phyloP scores from a whole-genome alignment of 2,113 vertebrate species.

The Arizona elegans region DNA sequence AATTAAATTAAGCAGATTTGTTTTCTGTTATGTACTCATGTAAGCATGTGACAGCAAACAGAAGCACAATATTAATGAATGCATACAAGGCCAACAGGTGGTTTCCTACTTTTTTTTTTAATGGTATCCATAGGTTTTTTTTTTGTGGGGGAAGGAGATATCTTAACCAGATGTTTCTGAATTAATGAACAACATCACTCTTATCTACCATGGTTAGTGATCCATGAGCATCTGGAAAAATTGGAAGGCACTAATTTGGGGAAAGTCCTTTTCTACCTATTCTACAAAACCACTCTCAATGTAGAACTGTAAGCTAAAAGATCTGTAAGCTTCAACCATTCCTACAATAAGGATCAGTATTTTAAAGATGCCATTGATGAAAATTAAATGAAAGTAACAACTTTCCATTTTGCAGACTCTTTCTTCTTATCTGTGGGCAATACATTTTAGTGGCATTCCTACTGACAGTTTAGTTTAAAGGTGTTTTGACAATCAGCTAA shows the following conservation, averaged over 20 bases:
- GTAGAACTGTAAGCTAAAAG: slow-evolving; percentile 2
- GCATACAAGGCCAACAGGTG: neutral
- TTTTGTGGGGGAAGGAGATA: neutral
- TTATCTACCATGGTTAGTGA: neutral
- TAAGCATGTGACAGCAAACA: neutral
- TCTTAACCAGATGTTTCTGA: neutral
- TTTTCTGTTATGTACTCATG: neutral
- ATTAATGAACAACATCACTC: neutral
- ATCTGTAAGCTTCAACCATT: slow-evolving; percentile 15
- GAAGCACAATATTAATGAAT: neutral
- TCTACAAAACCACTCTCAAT: slow-evolving; percentile 27
- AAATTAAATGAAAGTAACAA: slow-evolving; percentile 27
- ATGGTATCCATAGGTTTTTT: neutral
- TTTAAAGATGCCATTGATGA: slow-evolving; percentile 5
- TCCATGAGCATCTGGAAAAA: neutral
- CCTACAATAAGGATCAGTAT: slow-evolving; percentile 2
- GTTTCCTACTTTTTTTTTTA: neutral
- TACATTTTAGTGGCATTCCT: slow-evolving; percentile 31
- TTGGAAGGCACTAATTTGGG: neutral
- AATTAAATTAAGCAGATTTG: neutral
- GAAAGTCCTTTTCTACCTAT: neutral
- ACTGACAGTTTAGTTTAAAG: slow-evolving; percentile 37
- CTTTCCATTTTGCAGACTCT: neutral
- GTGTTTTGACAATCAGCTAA: slow-evolving; percentile 8
- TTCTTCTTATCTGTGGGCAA: neutral